phyloP scores from a whole-genome alignment of 2,113 vertebrate species.

The Gambusia affinis region DNA sequence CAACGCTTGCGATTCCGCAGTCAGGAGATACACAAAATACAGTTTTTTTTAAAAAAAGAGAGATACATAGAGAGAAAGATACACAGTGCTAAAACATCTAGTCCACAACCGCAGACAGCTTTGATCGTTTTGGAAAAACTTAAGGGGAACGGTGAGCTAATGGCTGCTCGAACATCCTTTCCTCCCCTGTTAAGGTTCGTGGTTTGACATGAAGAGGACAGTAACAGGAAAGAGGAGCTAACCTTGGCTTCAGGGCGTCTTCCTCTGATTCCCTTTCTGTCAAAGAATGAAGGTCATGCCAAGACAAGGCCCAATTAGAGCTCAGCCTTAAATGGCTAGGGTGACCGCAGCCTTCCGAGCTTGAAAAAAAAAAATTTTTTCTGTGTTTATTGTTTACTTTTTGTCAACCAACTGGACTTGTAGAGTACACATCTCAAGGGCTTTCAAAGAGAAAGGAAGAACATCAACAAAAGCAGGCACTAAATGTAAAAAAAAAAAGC shows the following conservation, averaged over 20 bases:
- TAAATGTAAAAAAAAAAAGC: constrained; percentile 13
- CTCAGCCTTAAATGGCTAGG: constrained; percentile 34
- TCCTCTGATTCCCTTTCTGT: constrained; percentile 59
- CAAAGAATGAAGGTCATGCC: constrained; percentile 74
- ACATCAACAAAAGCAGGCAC: constrained; percentile 5
- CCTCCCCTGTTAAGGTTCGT: constrained; percentile 23
- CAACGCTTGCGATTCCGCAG: constrained; percentile 3
- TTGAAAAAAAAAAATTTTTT: constrained; percentile 17
- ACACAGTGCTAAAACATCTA: constrained; percentile 32
- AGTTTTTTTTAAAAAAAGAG: not conserved
- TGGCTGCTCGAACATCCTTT: constrained; percentile 48
- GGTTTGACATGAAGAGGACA: constrained; percentile 33
- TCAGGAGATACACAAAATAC: constrained; percentile 17
- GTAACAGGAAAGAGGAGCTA: constrained; percentile 19
- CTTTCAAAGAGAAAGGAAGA: not conserved
- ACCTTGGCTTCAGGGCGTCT: constrained; percentile 49
- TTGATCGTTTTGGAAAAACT: constrained; percentile 51
- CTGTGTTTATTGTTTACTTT: constrained; percentile 2
- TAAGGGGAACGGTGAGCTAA: constrained; percentile 48
- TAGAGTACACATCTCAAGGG: not conserved
- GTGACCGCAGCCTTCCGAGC: constrained; percentile 32
- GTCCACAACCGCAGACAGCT: constrained; percentile 34
- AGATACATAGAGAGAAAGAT: not conserved
- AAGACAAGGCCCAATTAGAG: constrained; percentile 70
- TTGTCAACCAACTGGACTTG: constrained; percentile 12